Evolutionary conservation across 2,797 vertebrate genomes (phyloP).

Genomic region (Lindbergichthys nudifrons): DNA sequence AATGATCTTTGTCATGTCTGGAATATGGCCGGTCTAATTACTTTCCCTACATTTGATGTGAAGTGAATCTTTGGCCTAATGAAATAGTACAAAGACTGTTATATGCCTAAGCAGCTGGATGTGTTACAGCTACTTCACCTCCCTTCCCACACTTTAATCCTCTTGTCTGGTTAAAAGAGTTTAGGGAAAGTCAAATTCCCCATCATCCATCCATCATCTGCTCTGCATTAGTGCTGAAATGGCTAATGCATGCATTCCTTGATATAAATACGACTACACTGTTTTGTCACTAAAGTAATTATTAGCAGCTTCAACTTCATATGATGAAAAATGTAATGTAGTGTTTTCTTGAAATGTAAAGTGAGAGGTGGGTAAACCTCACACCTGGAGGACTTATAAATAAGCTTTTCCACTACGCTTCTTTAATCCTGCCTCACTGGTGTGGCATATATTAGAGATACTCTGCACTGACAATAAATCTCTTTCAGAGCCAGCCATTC

Average conservation of each 20-base stretch:
- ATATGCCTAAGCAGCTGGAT: constrained; percentile 55
- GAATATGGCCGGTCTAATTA: constrained; percentile 18
- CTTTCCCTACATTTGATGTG: constrained; percentile 16
- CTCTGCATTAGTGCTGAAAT: constrained; percentile 63
- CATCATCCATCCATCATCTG: constrained; percentile 66
- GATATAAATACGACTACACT: constrained; percentile 32
- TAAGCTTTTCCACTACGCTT: constrained; percentile 11
- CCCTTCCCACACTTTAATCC: constrained; percentile 62
- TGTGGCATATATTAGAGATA: constrained; percentile 54
- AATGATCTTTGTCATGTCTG: constrained; percentile 17
- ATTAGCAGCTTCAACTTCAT: constrained; percentile 23
- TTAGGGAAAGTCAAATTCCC: constrained; percentile 50
- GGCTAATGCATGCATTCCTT: constrained; percentile 31
- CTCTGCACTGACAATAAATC: constrained; percentile 57
- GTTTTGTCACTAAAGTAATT: constrained; percentile 12
- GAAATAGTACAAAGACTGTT: constrained; percentile 26
- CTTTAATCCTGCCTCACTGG: constrained; percentile 37
- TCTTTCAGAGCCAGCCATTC: constrained; percentile 55
- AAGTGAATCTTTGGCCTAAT: constrained; percentile 5
- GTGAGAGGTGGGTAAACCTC: constrained; percentile 2
- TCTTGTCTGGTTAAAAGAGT: constrained; percentile 39
- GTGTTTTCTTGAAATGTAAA: constrained; percentile 12
- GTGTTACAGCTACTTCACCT: constrained; percentile 39
- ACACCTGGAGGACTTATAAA: constrained; percentile 25
- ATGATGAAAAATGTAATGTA: not conserved